Conservation (phyloP, 1,140 invertebrate species). For the Antheraea mylitta region DNA sequence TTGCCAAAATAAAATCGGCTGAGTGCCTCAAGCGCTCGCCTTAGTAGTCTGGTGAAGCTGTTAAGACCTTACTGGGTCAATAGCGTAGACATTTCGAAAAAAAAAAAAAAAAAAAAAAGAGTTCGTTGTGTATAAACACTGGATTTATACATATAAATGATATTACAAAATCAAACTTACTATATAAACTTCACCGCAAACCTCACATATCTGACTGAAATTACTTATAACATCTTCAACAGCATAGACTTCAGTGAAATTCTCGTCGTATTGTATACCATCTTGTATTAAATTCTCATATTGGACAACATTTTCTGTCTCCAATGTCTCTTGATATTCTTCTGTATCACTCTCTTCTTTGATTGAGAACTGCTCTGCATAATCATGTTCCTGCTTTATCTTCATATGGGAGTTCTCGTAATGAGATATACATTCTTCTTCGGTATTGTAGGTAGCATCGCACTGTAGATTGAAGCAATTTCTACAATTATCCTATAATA, state of each 20-base stretch:
- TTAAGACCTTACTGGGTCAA: too few species aligned
- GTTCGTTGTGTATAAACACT: too few species aligned
- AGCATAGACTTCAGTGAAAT: not conserved
- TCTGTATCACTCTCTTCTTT: not conserved
- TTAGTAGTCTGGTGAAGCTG: too few species aligned
- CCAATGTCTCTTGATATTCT: not conserved
- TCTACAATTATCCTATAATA: too few species aligned
- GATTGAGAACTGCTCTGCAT: not conserved
- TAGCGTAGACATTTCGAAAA: too few species aligned
- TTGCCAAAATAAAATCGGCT: too few species aligned
- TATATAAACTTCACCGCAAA: not conserved
- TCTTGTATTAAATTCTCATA: too few species aligned
- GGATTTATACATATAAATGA: too few species aligned
- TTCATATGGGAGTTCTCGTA: slow-evolving; percentile 25
- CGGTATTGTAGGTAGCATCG: slow-evolving; percentile 23
- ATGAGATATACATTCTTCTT: slow-evolving; percentile 32
- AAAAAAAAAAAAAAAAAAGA: too few species aligned
- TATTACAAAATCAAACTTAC: not conserved
- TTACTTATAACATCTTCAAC: not conserved
- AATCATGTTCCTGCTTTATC: slow-evolving; percentile 14
- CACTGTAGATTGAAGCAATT: slow-evolving; percentile 21
- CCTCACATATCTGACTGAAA: not conserved
- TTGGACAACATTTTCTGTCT: not conserved
- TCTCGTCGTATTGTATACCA: too few species aligned
- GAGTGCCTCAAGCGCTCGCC: too few species aligned